These are phyloP conservation scores for Pandemis cinnamomeana DNA, from an alignment of 2,888 invertebrate genomes.

Conservation along the genomic window DNA sequence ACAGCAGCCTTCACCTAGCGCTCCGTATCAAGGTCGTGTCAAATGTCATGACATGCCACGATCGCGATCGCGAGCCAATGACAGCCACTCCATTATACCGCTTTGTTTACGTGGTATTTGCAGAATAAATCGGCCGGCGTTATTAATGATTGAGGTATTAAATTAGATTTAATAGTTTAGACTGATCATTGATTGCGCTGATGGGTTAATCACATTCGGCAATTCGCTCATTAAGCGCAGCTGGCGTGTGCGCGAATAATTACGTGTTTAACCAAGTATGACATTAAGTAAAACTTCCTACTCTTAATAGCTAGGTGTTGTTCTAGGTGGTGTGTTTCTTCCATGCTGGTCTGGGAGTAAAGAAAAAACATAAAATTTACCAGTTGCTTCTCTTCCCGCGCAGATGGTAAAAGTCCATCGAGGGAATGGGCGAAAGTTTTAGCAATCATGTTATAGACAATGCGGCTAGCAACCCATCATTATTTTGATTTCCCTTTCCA, in stretches of 20 bases:
- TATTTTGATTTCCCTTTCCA: too few species aligned
- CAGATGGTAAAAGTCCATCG: too few species aligned
- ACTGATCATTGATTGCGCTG: constrained; percentile 27
- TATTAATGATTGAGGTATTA: constrained; percentile 19
- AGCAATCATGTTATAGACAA: too few species aligned
- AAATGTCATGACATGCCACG: constrained; percentile 55
- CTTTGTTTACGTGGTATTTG: constrained; percentile 27
- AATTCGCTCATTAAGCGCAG: constrained; percentile 25
- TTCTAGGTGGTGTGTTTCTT: too few species aligned
- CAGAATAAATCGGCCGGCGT: not conserved
- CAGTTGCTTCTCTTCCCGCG: too few species aligned
- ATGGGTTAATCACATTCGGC: constrained; percentile 34
- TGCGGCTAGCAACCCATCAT: too few species aligned
- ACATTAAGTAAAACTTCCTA: not conserved
- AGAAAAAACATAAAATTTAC: too few species aligned
- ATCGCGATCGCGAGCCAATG: constrained; percentile 14
- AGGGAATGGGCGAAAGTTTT: too few species aligned
- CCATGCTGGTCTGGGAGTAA: too few species aligned
- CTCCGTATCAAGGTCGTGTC: constrained; percentile 59
- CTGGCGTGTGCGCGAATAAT: constrained; percentile 5
- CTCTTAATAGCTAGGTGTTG: not conserved
- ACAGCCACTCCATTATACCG: constrained; percentile 4
- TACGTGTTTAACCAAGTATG: constrained; percentile 7
- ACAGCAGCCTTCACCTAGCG: constrained; percentile 51
- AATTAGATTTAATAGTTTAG: constrained; percentile 39